Evolutionary conservation across 2,888 invertebrate genomes (phyloP), one percentile per base, ranked within the genome.

Genomic region (Erebia aethiops): DNA sequence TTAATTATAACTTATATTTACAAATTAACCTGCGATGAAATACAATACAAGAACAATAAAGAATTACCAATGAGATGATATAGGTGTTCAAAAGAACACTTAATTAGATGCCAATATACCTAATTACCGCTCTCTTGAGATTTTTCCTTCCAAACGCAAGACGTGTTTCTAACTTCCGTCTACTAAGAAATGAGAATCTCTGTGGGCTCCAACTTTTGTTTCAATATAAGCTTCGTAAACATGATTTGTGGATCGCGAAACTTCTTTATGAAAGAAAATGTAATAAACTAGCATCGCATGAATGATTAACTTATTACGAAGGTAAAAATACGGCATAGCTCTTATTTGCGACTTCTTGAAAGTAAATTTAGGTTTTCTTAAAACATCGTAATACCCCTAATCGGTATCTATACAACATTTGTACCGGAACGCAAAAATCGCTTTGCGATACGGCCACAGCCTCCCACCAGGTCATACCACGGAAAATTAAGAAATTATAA

Each of bases 171-270:
- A 54, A 54, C 54, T 56, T 65, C 49, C 21, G 2, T 65, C 54
- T 46, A 43, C 66, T 18, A 13, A n/a, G 18, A 56, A 56, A 43
- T 18, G 8, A n/a, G 18, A 56, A 56, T 56, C 43, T 35, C n/a
- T n/a, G 14, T 4, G 56, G 57, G 43, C n/a, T 52, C 46, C 66
- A 66, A 66, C 66, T 66, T 66, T 66, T 66, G 43, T 66, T 66
- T 66, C 18, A 21, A 56, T 18, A 57, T 66, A 46, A 56, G 26
- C 64, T 41, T 13, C 54, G 18, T 66, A 66, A 66, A 57, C 18
- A 57, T 56, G 66, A 56, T 66, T 66, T 57, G 64, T 64, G 52
- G 64, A 49, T 51, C 52, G 41, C 7, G 21, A 43, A 66, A 66
- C 66, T 56, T 66, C 4, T 66, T 18, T 21, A 57, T 46, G 21